Evolutionary conservation across 1,140 invertebrate species (phyloP).

Genomic region (Zaprionus inermis): DNA sequence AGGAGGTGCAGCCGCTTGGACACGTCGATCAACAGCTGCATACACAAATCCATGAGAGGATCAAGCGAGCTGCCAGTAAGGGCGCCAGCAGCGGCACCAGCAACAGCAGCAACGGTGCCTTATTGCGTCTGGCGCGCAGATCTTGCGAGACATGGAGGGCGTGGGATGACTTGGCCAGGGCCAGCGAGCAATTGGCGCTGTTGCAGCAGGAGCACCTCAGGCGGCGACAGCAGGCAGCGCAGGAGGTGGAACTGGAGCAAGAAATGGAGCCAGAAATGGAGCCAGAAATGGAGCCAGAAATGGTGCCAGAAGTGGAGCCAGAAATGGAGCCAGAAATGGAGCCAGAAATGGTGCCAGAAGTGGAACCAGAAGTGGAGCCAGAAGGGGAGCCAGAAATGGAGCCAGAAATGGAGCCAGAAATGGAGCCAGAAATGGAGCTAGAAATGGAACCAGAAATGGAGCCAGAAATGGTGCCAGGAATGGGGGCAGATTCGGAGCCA

Average conservation of each 20-base stretch:
- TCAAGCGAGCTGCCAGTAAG: background rate
- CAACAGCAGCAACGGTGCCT: background rate
- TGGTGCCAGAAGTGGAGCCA: background rate
- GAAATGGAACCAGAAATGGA: background rate
- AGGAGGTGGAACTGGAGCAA: background rate
- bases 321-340: background rate
- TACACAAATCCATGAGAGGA: background rate
- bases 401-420: background rate
- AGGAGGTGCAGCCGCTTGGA: background rate
- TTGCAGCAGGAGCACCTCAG: conserved; percentile 32
- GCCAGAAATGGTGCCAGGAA: background rate
- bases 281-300: background rate
- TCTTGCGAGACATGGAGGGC: conserved; percentile 14
- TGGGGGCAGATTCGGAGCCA: background rate
- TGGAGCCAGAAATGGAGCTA: background rate
- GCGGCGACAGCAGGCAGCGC: conserved; percentile 12
- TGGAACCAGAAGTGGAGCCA: background rate
- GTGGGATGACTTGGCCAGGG: conserved; percentile 36
- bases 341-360: background rate
- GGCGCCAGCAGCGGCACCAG: background rate
- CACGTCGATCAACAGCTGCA: background rate
- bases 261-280: background rate
- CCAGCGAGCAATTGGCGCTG: conserved; percentile 51
- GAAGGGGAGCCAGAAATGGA: background rate
- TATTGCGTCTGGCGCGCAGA: background rate